These are phyloP conservation scores for Laothoe populi DNA, from an alignment of 2,888 invertebrate genomes.

Conservation along the genomic window DNA sequence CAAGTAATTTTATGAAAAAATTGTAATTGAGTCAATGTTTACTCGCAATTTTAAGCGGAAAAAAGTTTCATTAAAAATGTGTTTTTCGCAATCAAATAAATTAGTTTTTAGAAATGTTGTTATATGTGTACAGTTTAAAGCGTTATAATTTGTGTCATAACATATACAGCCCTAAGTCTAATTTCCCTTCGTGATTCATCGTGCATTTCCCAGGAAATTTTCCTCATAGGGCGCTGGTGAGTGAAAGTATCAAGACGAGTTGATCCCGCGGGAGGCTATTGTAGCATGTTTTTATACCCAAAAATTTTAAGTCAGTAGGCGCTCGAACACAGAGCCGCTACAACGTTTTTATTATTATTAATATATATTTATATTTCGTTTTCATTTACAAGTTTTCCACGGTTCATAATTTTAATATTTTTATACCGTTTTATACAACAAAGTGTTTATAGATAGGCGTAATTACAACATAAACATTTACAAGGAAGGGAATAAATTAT, in stretches of 20 bases:
- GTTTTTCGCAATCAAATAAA: background rate
- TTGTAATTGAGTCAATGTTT: no score
- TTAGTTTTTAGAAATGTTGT: no score
- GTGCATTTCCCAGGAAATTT: conserved; percentile 36
- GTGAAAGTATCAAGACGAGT: conserved; percentile 70
- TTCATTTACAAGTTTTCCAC: conserved; percentile 85
- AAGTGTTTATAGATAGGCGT: conserved; percentile 82
- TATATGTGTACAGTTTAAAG: no score
- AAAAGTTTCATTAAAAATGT: no score
- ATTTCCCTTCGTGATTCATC: background rate
- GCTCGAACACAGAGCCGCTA: conserved; percentile 83
- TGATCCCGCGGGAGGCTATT: conserved; percentile 75
- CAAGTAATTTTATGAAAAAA: background rate
- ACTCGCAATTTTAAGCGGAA: no score
- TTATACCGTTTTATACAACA: conserved; percentile 84
- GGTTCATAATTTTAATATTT: conserved; percentile 85
- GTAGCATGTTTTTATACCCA: conserved; percentile 85
- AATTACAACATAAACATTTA: conserved; percentile 64
- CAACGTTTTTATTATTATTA: conserved; percentile 84
- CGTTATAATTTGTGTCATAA: conserved; percentile 2
- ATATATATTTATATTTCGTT: conserved; percentile 85
- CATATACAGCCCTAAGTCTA: background rate
- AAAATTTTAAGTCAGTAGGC: conserved; percentile 86
- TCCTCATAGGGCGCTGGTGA: conserved; percentile 45
- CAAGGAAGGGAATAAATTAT: conserved; percentile 37